Evolutionary conservation across 1,140 invertebrate genomes (phyloP).

Genomic region (Hormaphis cornu): DNA sequence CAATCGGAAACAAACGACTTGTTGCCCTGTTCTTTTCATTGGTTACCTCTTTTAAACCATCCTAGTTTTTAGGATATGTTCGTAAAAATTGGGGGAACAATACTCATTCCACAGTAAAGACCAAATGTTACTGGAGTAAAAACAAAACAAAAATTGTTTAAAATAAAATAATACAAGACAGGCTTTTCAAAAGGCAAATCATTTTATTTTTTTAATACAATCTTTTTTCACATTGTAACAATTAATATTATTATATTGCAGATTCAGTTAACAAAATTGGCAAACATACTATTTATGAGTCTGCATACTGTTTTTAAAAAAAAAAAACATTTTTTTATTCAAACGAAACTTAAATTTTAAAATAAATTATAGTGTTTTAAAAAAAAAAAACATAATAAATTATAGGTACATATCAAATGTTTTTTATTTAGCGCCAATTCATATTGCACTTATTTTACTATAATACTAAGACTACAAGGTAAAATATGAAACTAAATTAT

Average conservation of each 20-base stretch:
- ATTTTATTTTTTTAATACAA: too few species aligned
- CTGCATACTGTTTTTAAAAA: neutral
- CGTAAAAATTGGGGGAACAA: too few species aligned
- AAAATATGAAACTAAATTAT: constrained; percentile 17
- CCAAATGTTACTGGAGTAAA: too few species aligned
- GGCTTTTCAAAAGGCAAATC: neutral
- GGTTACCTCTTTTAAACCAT: neutral
- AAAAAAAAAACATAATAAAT: constrained; percentile 6
- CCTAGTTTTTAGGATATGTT: neutral
- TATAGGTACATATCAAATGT: neutral
- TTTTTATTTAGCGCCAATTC: constrained; percentile 13
- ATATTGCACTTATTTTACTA: constrained; percentile 27
- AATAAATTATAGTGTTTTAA: neutral
- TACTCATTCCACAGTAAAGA: too few species aligned
- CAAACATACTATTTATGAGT: neutral
- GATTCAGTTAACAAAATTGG: neutral
- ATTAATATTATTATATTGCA: constrained; percentile 29
- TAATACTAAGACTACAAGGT: constrained; percentile 4
- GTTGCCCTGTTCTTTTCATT: too few species aligned
- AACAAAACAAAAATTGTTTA: neutral
- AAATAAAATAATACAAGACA: neutral
- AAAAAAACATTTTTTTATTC: neutral
- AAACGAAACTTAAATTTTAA: neutral
- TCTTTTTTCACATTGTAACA: constrained; percentile 23
- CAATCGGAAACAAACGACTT: too few species aligned